Evolutionary conservation across 2,888 invertebrate species (phyloP).

Genomic region (Hyposoter dolosus): DNA sequence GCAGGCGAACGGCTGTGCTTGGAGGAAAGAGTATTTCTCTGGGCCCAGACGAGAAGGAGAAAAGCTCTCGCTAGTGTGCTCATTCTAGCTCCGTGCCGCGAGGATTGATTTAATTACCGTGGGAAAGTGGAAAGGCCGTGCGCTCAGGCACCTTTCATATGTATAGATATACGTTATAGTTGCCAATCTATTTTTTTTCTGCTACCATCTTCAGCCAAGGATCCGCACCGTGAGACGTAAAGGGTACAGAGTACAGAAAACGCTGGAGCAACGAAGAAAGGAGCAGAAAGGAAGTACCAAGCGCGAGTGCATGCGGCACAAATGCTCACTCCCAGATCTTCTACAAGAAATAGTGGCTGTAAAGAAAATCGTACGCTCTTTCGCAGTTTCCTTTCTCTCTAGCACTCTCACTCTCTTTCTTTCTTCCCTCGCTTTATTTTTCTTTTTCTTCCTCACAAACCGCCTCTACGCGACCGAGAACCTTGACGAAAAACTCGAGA

Average conservation of each 20-base stretch:
- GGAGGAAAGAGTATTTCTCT: constrained; percentile 39
- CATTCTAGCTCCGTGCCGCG: constrained; percentile 66
- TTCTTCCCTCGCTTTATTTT: background rate
- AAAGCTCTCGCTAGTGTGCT: constrained; percentile 57
- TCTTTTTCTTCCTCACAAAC: constrained; percentile 12
- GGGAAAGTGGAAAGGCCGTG: constrained; percentile 73
- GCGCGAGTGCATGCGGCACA: constrained; percentile 53
- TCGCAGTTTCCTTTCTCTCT: constrained; percentile 33
- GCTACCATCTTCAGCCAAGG: constrained; percentile 27
- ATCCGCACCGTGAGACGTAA: constrained; percentile 32
- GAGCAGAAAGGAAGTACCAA: constrained; percentile 22
- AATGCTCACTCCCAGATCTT: constrained; percentile 64
- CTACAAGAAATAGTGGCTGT: constrained; percentile 67
- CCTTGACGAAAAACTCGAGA: constrained; percentile 54
- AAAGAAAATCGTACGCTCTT: constrained; percentile 67
- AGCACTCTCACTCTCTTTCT: constrained; percentile 10
- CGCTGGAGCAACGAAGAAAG: constrained; percentile 26
- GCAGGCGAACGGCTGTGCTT: constrained; percentile 43
- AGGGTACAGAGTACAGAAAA: constrained; percentile 14
- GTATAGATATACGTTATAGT: constrained; percentile 9
- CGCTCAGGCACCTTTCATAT: constrained; percentile 57
- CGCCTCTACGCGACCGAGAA: constrained; percentile 42
- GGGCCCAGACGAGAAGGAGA: constrained; percentile 39
- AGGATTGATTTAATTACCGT: constrained; percentile 78
- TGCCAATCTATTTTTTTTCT: constrained; percentile 32